Base-by-base conservation (phyloP, 2,888 invertebrate genomes). In the Shargacucullia verbasci region DNA sequence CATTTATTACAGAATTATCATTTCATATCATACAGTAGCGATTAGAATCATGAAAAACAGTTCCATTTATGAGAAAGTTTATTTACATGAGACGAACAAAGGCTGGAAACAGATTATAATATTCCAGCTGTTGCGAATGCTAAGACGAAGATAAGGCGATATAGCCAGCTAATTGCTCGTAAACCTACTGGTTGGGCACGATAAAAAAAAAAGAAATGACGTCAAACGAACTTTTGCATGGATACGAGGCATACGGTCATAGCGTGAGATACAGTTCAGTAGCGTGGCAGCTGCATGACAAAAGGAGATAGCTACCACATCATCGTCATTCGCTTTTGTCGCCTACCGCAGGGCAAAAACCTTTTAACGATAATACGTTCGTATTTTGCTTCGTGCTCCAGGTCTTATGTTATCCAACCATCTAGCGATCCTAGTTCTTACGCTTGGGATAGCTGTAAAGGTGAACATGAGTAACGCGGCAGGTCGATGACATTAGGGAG, bases 111-210 rank as follows among this genome's bases (percentile, higher is more conserved):
- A 52, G 31, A 60, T 57, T 39, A 34, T n/a, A n/a, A n/a, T 65
- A 54, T 38, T 34, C 47, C 13, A 47, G 50, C 40, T 59, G 59
- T 59, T 45, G 65, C 53, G 55, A 62, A 38, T 53, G 43, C 13
- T 41, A 38, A 33, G 47, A 61, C 44, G 55, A 60, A 70, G 80
- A 81, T 81, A 76, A 75, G 53, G 65, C 70, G 79, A 82, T 84
- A 82, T 81, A 79, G 50, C 38, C 37, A 48, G 20, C 56, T 68
- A 76, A 78, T 73, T 78, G 76, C 70, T 76, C 75, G 70, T 78
- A 73, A 79, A 78, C 44, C 54, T 50, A 57, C 62, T 76, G 59
- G 59, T 56, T 48, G 63, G 53, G 60, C 64, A 65, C 70, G 27
- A 57, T 66, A 60, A 74, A 66, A 52, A 66, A 52, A 54, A 62